phyloP scores from a whole-genome alignment of 2,113 vertebrate genomes.

The Dinomys branickii region DNA sequence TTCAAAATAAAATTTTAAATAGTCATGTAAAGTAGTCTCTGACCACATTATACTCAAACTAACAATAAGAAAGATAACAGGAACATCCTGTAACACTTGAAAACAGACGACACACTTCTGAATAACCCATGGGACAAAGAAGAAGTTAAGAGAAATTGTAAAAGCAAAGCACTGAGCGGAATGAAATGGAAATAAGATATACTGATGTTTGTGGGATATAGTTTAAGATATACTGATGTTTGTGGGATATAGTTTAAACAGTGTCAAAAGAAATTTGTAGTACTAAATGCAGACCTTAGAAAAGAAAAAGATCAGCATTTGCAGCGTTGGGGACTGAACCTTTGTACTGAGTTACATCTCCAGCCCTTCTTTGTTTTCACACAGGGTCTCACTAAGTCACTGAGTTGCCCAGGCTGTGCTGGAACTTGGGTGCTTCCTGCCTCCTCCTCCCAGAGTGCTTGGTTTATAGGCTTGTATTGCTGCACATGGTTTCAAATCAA shows the following conservation, averaged over 20 bases:
- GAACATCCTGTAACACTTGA: background rate
- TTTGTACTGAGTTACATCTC: background rate
- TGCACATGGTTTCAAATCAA: background rate
- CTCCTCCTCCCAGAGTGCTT: background rate
- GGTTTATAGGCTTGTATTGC: background rate
- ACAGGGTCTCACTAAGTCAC: background rate
- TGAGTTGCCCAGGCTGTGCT: background rate
- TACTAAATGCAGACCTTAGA: background rate
- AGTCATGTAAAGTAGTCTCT: background rate
- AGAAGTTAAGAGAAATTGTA: background rate
- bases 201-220: background rate
- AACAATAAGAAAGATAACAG: background rate
- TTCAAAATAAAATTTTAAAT: background rate
- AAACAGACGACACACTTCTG: background rate
- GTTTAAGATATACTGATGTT: background rate
- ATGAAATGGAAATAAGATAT: slow-evolving; percentile 27
- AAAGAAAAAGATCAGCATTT: background rate
- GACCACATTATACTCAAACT: background rate
- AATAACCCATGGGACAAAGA: background rate
- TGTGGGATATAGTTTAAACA: background rate
- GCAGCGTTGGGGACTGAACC: background rate
- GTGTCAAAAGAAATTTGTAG: background rate
- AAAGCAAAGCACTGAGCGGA: background rate
- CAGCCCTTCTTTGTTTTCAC: background rate
- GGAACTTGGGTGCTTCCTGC: background rate